Evolutionary conservation across 1,140 invertebrate genomes (phyloP).

Genomic region (Saccostrea cuccullata): DNA sequence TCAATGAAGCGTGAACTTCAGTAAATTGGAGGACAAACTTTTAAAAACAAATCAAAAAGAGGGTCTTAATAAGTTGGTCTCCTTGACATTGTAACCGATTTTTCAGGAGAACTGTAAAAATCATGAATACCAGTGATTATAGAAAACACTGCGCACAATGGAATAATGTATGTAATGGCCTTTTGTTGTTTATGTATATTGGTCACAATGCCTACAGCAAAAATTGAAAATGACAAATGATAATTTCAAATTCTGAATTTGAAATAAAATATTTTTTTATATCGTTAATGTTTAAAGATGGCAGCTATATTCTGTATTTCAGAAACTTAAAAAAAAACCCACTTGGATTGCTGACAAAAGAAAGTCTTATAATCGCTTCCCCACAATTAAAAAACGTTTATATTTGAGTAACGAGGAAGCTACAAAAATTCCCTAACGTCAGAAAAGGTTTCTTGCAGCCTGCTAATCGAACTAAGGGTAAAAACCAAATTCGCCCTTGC

Average conservation of each 20-base stretch:
- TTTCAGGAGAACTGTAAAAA: not conserved
- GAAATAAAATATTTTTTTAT: not conserved
- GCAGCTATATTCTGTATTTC: not conserved
- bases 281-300: not conserved
- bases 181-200: constrained; percentile 31
- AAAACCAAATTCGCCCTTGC: no score
- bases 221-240: not conserved
- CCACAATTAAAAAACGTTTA: no score
- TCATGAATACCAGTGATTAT: not conserved
- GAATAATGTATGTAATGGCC: constrained; percentile 16
- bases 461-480: no score
- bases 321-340: not conserved
- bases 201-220: constrained; percentile 15
- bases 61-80: not conserved
- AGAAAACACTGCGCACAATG: not conserved
- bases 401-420: no score
- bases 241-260: constrained; percentile 27
- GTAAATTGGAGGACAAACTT: no score
- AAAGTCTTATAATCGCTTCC: no score
- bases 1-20: no score
- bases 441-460: no score
- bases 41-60: not conserved
- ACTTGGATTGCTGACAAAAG: no score
- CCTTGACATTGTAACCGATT: constrained; percentile 27
- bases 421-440: no score